Percentiles rank a stretch among this genome's conserved stretches.
phyloP scores from a whole-genome alignment of 2,797 vertebrate species.

The Tokudaia tokunoshimensis region DNA sequence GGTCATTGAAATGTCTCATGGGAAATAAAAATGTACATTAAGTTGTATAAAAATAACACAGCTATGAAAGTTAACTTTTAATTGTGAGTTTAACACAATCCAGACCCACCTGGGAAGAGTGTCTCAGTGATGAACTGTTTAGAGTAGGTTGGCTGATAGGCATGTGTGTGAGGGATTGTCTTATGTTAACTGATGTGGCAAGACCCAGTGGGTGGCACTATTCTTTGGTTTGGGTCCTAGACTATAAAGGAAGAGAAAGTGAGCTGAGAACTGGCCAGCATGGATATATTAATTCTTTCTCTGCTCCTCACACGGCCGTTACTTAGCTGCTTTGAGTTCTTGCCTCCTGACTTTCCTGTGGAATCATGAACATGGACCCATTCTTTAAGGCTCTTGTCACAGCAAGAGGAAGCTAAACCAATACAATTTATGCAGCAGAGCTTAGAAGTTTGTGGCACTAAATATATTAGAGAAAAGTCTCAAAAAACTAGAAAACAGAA shows the following conservation, averaged over 20 bases:
- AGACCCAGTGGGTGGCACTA: neutral
- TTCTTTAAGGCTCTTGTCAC: neutral
- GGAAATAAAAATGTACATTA: conserved; percentile 23
- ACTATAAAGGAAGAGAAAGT: neutral
- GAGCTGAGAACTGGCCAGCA: neutral
- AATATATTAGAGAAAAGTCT: conserved; percentile 17
- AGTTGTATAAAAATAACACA: conserved; percentile 22
- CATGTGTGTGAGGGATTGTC: neutral
- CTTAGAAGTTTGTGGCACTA: conserved; percentile 32
- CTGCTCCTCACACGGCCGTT: too few species aligned
- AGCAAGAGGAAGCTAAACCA: neutral
- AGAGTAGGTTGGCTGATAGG: neutral
- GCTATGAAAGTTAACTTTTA: neutral
- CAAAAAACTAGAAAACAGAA: conserved; percentile 7
- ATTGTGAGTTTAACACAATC: neutral
- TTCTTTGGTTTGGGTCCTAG: neutral
- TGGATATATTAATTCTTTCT: neutral
- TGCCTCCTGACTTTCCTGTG: neutral
- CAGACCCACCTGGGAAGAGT: neutral
- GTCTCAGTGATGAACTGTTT: neutral
- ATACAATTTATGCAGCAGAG: conserved; percentile 18
- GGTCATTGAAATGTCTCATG: conserved; percentile 21
- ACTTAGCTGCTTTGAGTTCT: neutral
- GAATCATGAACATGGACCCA: neutral
- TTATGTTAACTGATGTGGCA: neutral